A percentile compares a stretch with the other conserved stretches of the same genome.
These are phyloP conservation scores for Macheiramphus alcinus DNA, from an alignment of 2,113 vertebrate genomes.

Conservation along the genomic window DNA sequence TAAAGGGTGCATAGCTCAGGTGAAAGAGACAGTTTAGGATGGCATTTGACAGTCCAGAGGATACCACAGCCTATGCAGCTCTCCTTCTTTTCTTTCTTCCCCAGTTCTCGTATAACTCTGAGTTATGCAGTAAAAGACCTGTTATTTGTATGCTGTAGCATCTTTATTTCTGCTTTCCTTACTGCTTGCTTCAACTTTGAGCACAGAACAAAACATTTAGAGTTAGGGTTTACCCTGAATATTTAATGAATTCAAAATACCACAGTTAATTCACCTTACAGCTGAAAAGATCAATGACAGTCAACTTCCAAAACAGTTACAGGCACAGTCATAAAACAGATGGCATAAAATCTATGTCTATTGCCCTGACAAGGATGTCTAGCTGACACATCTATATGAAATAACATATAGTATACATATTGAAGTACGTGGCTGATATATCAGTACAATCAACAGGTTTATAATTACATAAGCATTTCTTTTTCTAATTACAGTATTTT, in stretches of 20 bases:
- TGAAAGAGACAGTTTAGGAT: background rate
- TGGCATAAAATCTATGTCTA: background rate
- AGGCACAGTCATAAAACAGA: background rate
- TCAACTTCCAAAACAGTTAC: background rate
- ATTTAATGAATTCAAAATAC: conserved; percentile 3
- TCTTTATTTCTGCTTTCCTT: background rate
- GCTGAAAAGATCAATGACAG: background rate
- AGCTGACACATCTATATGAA: background rate
- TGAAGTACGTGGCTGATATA: background rate
- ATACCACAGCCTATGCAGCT: background rate
- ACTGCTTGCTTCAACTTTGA: background rate
- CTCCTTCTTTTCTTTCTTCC: background rate
- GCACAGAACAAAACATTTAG: background rate
- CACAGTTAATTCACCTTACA: background rate
- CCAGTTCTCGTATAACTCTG: accelerated
- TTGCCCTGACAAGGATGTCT: background rate
- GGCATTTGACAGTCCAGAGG: background rate
- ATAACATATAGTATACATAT: accelerated
- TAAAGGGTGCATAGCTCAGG: background rate
- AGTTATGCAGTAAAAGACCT: background rate
- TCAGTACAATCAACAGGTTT: background rate
- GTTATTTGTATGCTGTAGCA: background rate
- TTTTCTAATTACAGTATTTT: background rate
- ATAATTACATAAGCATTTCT: background rate
- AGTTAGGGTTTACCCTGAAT: background rate